Percentiles rank a stretch among this genome's conserved stretches.
phyloP scores from a whole-genome alignment of 1,140 invertebrate species.

The Philotrypesis tridentata region DNA sequence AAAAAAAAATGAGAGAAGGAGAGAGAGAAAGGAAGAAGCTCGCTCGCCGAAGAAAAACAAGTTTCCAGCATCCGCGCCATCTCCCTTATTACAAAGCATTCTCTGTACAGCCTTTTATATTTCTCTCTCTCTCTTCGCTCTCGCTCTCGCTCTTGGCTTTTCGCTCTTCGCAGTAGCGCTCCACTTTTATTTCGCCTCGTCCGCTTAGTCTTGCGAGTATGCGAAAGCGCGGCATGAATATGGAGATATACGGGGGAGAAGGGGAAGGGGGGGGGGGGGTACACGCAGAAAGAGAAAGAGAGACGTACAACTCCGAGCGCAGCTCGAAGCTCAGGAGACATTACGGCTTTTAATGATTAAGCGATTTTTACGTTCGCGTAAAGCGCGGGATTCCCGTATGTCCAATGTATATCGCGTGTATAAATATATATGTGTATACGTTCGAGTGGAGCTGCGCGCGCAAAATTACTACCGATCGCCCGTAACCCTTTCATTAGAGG shows the following conservation, averaged over 20 bases:
- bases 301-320: too few species aligned
- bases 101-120: neutral
- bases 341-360: conserved; percentile 37
- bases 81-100: neutral
- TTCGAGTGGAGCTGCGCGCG: neutral
- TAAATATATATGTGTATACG: neutral
- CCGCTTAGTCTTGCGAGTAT: neutral
- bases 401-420: too few species aligned
- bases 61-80: neutral
- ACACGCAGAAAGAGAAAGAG: too few species aligned
- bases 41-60: neutral
- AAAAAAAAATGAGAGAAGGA: too few species aligned
- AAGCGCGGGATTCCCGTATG: conserved; percentile 18
- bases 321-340: neutral
- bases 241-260: too few species aligned
- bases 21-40: too few species aligned
- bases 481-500: conserved; percentile 31
- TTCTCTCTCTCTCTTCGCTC: too few species aligned
- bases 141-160: neutral
- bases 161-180: neutral
- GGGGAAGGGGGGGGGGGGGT: too few species aligned
- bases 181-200: neutral
- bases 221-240: too few species aligned
- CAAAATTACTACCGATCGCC: conserved; percentile 24
- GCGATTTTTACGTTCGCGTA: conserved; percentile 42